Base-by-base conservation (phyloP, 2,888 invertebrate species). In the Liodrosophila aerea region DNA sequence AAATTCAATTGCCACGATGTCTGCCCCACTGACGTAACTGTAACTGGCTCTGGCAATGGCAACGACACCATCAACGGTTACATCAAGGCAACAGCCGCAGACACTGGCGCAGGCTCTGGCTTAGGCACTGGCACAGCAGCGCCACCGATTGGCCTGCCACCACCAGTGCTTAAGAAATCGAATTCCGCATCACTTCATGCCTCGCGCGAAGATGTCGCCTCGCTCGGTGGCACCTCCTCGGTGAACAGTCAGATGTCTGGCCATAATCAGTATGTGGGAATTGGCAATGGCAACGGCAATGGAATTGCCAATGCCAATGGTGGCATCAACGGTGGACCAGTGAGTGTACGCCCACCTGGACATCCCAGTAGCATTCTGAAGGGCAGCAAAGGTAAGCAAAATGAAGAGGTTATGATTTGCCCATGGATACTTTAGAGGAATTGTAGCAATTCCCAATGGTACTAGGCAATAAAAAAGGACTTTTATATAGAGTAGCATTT, bases 161-260 rank as follows among this genome's bases (percentile, higher is more conserved):
- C 84, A 43, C 64, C 68, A 47, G 76, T 77, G 44, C 62, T 72
- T 56, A 66, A 84, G 60, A 84, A 84, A 43, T 33, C 73, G 16
- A 49, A 33, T 53, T 47, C 54, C 39, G 47, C 66, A 12, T 56
- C 82, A 52, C 72, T 87, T 78, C 75, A 87, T 61, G 73, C 78
- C 36, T 87, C 86, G 40, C 85, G 87, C 45, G 89, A 88, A 67
- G 90, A 89, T 77, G 77, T 87, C 29, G 80, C 82, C 40, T 87
- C 89, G 1, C 56, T 89, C 57, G 87, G 88, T 36, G 89, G 88
- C 59, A 80, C 81, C 45, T 88, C 88, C 45, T 88, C 90, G 40
- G 51, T 87, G 33, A 88, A 88, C 67, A 89, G 88, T 65, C 89
- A 89, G 68, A 72, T 82, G 46, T 84, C 74, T 13, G 69, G 61